These are phyloP conservation scores for Himalopsyche tibetana DNA, from an alignment of 2,888 invertebrate genomes.

Conservation along the genomic window DNA sequence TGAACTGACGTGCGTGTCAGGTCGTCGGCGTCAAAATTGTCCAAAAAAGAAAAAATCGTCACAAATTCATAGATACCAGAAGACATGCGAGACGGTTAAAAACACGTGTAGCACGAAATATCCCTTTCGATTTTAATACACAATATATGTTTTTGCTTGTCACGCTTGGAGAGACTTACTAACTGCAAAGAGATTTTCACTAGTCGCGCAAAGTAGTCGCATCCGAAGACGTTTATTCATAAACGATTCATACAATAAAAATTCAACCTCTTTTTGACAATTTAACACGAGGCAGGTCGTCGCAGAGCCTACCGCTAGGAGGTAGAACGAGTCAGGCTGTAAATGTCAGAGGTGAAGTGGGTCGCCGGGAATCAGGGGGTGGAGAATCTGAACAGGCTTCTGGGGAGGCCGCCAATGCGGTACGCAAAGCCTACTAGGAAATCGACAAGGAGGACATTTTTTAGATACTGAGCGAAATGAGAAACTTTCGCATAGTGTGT, in stretches of 20 bases:
- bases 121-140: too few relatives aligned
- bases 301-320: background rate
- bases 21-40: too few relatives aligned
- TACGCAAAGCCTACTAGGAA: background rate
- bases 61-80: too few relatives aligned
- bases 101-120: background rate
- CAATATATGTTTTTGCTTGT: too few relatives aligned
- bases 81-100: too few relatives aligned
- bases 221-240: slow-evolving; percentile 5
- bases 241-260: slow-evolving; percentile 20
- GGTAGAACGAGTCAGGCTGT: background rate
- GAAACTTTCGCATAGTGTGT: background rate
- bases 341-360: slow-evolving; percentile 30
- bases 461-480: background rate
- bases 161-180: too few relatives aligned
- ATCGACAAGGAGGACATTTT: background rate
- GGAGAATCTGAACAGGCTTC: background rate
- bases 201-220: too few relatives aligned
- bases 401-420: background rate
- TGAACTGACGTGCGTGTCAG: too few relatives aligned
- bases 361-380: background rate
- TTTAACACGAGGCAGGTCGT: background rate
- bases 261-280: slow-evolving; percentile 25
- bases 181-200: too few relatives aligned
- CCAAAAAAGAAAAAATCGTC: too few relatives aligned